A percentile compares a stretch with the other conserved stretches of the same genome.
Conservation (phyloP, 2,888 invertebrate species). For the Clunio marinus region DNA sequence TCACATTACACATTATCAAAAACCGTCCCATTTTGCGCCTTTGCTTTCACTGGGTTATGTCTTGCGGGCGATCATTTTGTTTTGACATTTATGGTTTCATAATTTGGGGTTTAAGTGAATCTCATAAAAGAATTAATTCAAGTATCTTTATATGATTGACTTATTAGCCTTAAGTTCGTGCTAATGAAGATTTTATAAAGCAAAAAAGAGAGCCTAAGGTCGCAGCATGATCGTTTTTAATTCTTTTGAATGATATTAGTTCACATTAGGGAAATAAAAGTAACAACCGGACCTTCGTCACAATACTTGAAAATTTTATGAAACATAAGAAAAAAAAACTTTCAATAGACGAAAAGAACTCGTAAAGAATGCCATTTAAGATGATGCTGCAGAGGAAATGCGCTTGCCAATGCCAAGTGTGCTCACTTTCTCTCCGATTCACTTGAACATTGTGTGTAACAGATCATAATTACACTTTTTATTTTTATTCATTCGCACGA, state of each 20-base stretch:
- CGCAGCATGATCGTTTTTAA: too few relatives aligned
- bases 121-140: constrained; percentile 5
- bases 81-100: constrained; percentile 36
- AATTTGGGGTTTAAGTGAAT: background rate
- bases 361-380: constrained; percentile 29
- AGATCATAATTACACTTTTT: constrained; percentile 31
- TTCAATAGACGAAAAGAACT: constrained; percentile 36
- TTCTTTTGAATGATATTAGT: too few relatives aligned
- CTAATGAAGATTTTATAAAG: too few relatives aligned
- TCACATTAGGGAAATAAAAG: too few relatives aligned
- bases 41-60: background rate
- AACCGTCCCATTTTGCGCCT: constrained; percentile 28
- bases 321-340: constrained; percentile 18
- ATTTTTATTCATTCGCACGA: constrained; percentile 28
- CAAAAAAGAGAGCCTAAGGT: too few relatives aligned
- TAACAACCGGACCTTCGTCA: constrained; percentile 10
- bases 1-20: constrained; percentile 18
- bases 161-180: too few relatives aligned
- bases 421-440: constrained; percentile 16
- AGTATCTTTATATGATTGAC: too few relatives aligned
- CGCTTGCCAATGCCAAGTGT: constrained; percentile 12
- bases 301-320: background rate
- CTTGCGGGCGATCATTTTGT: constrained; percentile 1
- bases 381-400: constrained; percentile 31
- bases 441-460: constrained; percentile 24